phyloP scores from a whole-genome alignment of 2,113 vertebrate genomes.

The Paedocypris sp. region DNA sequence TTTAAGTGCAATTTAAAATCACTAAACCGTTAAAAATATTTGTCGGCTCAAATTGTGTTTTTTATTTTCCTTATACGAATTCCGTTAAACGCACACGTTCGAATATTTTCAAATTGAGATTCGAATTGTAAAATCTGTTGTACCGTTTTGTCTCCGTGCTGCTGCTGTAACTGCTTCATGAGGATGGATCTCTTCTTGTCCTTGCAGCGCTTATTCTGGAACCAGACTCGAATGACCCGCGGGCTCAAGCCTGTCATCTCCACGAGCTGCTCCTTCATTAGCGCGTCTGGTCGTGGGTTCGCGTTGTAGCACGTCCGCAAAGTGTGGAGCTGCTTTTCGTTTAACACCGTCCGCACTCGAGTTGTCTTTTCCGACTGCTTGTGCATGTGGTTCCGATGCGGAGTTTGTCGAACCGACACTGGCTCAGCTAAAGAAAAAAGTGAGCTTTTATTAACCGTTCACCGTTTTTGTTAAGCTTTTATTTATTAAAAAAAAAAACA shows the following conservation, averaged over 20 bases:
- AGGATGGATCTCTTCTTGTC: constrained; percentile 90
- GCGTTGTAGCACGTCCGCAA: constrained; percentile 91
- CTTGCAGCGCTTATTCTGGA: constrained; percentile 96
- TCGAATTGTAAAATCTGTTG: constrained; percentile 30
- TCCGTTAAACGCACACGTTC: neutral
- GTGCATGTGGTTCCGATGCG: constrained; percentile 75
- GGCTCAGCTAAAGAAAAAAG: constrained; percentile 56
- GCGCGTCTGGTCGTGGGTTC: constrained; percentile 88
- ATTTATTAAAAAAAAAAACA: neutral
- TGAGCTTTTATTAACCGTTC: too few relatives aligned
- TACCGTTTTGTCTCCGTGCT: constrained; percentile 83
- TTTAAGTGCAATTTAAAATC: too few relatives aligned
- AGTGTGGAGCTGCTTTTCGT: constrained; percentile 94
- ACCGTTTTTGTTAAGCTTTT: too few relatives aligned
- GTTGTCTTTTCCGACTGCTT: constrained; percentile 87
- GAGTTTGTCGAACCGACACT: constrained; percentile 68
- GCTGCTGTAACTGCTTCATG: constrained; percentile 91
- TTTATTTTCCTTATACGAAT: too few relatives aligned
- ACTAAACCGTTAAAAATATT: too few relatives aligned
- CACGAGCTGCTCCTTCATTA: constrained; percentile 96
- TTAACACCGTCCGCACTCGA: constrained; percentile 84
- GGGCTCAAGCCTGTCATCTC: constrained; percentile 95
- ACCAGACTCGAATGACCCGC: constrained; percentile 91
- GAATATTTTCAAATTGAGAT: neutral
- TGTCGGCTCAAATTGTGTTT: neutral